A percentile compares a stretch with the other conserved stretches of the same genome.
phyloP scores from a whole-genome alignment of 2,888 invertebrate species.

The Flexamia atlantica region DNA sequence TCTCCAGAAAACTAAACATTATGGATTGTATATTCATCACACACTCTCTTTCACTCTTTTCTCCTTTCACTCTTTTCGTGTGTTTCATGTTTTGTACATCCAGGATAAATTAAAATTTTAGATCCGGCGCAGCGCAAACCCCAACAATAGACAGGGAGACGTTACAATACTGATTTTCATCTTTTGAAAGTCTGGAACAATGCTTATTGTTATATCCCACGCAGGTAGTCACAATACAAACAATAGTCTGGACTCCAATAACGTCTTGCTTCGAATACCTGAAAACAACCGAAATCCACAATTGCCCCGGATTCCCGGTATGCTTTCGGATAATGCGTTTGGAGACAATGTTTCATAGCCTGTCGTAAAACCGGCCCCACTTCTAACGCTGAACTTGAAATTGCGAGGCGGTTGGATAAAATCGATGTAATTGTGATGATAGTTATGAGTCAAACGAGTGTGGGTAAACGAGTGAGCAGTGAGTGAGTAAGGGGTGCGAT shows the following conservation, averaged over 20 bases:
- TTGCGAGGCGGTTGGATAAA: too few relatives aligned
- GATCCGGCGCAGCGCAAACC: background rate
- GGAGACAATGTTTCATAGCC: too few relatives aligned
- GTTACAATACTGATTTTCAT: slow-evolving; percentile 35
- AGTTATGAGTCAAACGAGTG: too few relatives aligned
- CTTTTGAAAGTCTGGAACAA: slow-evolving; percentile 32
- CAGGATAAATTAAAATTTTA: background rate
- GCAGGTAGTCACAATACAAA: slow-evolving; percentile 33
- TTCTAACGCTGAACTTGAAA: too few relatives aligned
- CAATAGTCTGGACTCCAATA: slow-evolving; percentile 7
- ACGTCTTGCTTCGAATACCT: slow-evolving; percentile 11
- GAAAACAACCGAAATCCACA: slow-evolving; percentile 13
- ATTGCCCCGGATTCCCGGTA: background rate
- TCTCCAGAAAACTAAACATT: too few relatives aligned
- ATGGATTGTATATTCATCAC: too few relatives aligned
- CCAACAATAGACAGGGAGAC: slow-evolving; percentile 12
- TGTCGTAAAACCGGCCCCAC: too few relatives aligned
- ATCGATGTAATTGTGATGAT: too few relatives aligned
- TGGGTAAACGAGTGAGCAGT: too few relatives aligned
- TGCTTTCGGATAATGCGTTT: background rate
- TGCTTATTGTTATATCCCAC: slow-evolving; percentile 35
- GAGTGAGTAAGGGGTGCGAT: too few relatives aligned
- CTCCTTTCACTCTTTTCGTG: too few relatives aligned
- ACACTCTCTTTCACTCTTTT: too few relatives aligned
- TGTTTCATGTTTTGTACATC: background rate